Conservation (phyloP, 2,113 vertebrate genomes). For the Motacilla tschutschensis region DNA sequence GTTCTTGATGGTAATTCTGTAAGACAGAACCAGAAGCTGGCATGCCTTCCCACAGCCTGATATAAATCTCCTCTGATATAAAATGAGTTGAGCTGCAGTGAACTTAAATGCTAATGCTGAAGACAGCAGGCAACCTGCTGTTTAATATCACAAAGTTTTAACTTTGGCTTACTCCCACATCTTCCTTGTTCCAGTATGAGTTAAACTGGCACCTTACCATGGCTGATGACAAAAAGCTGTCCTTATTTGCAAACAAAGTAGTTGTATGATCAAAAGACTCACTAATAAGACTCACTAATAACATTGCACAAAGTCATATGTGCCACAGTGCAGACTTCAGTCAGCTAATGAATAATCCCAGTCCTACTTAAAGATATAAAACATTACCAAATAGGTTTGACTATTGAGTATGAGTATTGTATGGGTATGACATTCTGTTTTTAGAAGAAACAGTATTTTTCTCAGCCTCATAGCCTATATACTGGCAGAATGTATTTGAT, state of each 20-base stretch:
- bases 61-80: conserved; percentile 73
- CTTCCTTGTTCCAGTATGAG: conserved; percentile 7
- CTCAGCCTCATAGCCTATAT: neutral
- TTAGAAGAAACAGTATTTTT: neutral
- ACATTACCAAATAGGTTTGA: neutral
- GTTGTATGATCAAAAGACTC: neutral
- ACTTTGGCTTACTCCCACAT: conserved; percentile 47
- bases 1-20: conserved; percentile 72
- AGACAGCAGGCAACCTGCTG: conserved; percentile 74
- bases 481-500: neutral
- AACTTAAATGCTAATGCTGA: conserved; percentile 75
- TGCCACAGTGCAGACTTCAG: neutral
- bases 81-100: conserved; percentile 70
- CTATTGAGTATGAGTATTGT: neutral
- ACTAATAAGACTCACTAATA: neutral
- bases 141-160: conserved; percentile 71
- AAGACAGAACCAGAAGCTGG: conserved; percentile 70
- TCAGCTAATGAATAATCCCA: neutral
- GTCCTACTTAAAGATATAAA: neutral
- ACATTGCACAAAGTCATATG: neutral
- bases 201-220: conserved; percentile 34
- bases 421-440: neutral
- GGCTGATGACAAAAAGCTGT: conserved; percentile 26
- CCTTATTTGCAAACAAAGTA: conserved; percentile 51
- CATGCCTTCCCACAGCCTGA: conserved; percentile 74